phyloP scores from a whole-genome alignment of 2,113 vertebrate genomes.

The Toxotes chatareus region DNA sequence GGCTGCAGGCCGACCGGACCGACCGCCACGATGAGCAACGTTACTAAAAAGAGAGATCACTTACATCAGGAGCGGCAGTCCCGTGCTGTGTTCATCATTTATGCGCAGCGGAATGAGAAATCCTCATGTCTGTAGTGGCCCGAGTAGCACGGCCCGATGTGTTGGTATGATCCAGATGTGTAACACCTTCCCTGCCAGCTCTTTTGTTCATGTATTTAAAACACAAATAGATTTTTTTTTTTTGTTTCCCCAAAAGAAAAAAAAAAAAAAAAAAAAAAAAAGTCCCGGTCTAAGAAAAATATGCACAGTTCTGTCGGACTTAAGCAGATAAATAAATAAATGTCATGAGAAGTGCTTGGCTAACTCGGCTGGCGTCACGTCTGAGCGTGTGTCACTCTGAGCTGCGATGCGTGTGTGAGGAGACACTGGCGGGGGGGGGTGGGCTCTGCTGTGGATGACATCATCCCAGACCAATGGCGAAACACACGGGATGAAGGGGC shows the following conservation, averaged over 20 bases:
- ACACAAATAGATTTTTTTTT: neutral
- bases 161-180: slow-evolving; percentile 78
- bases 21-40: slow-evolving; percentile 12
- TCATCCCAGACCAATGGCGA: slow-evolving; percentile 83
- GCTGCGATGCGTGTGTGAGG: slow-evolving; percentile 70
- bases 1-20: slow-evolving; percentile 51
- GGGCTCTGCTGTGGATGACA: slow-evolving; percentile 84
- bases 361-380: slow-evolving; percentile 75
- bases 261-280: neutral
- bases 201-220: slow-evolving; percentile 30
- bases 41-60: slow-evolving; percentile 56
- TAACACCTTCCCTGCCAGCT: slow-evolving; percentile 53
- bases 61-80: slow-evolving; percentile 81
- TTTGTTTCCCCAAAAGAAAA: neutral
- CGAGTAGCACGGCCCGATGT: slow-evolving; percentile 55
- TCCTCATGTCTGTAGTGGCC: slow-evolving; percentile 68
- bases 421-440: slow-evolving; percentile 65
- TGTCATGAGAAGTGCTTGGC: slow-evolving; percentile 57
- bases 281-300: neutral
- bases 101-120: slow-evolving; percentile 42
- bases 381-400: slow-evolving; percentile 76
- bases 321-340: slow-evolving; percentile 14
- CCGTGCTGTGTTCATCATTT: slow-evolving; percentile 73
- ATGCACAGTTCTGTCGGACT: slow-evolving; percentile 26
- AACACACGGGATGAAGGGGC: slow-evolving; percentile 53